A percentile compares a stretch with the other conserved stretches of the same genome.
phyloP scores from a whole-genome alignment of 1,140 invertebrate genomes.

The Stegodyphus dumicola region DNA sequence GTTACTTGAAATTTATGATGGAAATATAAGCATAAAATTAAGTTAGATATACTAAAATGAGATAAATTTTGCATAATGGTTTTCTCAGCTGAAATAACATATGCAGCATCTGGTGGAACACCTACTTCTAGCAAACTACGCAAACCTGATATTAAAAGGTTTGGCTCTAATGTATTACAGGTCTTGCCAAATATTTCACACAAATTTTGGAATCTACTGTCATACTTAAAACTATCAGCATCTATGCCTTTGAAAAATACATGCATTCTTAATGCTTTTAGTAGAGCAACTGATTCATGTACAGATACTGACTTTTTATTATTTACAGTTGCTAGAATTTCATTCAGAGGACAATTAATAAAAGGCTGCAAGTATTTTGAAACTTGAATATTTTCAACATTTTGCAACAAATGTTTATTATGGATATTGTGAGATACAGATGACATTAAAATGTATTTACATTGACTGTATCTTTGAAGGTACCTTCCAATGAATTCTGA shows the following conservation, averaged over 20 bases:
- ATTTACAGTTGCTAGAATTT: slow-evolving; percentile 9
- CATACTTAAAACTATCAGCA: slow-evolving; percentile 4
- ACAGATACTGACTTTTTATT: not conserved
- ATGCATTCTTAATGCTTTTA: slow-evolving; percentile 32
- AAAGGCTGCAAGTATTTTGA: slow-evolving; percentile 25
- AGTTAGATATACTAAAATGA: not conserved
- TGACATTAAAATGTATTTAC: no score
- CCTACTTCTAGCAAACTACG: slow-evolving; percentile 42
- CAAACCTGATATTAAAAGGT: slow-evolving; percentile 28
- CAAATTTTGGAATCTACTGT: slow-evolving; percentile 14
- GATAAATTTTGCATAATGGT: slow-evolving; percentile 1
- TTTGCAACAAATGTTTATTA: no score
- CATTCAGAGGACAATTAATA: slow-evolving; percentile 9
- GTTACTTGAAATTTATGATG: slow-evolving; percentile 25
- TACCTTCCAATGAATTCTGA: no score
- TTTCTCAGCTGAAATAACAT: slow-evolving; percentile 8
- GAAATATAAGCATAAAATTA: slow-evolving; percentile 29
- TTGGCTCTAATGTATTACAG: not conserved
- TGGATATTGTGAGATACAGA: no score
- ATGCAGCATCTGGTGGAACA: not conserved
- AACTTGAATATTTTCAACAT: not conserved
- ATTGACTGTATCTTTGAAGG: no score
- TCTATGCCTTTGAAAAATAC: slow-evolving; percentile 13
- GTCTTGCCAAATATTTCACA: slow-evolving; percentile 14
- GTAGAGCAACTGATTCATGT: slow-evolving; percentile 15